Conservation (phyloP, 2,797 vertebrate species). For the Emys orbicularis region DNA sequence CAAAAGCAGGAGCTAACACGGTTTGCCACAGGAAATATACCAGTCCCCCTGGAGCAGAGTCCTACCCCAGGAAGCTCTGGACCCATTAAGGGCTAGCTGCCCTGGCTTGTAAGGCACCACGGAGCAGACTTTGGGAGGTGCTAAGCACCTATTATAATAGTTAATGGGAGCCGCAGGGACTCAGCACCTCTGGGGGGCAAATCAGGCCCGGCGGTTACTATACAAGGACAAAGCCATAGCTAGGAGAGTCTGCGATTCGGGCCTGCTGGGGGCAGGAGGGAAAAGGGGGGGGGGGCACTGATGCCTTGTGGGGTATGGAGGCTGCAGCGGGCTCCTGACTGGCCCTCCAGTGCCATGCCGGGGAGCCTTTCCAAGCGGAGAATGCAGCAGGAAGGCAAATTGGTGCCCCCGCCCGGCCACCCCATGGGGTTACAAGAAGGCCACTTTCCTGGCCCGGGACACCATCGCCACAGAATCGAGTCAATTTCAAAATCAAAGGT, state of each 20-base stretch:
- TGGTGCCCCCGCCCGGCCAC: rapidly evolving
- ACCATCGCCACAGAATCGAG: neutral
- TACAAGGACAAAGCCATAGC: neutral
- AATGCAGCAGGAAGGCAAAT: neutral
- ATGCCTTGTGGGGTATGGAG: neutral
- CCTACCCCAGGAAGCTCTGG: neutral
- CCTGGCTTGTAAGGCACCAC: neutral
- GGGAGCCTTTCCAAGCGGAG: neutral
- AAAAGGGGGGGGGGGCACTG: too few species aligned
- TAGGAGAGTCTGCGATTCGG: neutral
- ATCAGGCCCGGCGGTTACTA: neutral
- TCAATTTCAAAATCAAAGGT: neutral
- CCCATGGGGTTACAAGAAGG: neutral
- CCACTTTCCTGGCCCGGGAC: neutral
- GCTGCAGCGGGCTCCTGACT: neutral
- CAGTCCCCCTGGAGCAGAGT: neutral
- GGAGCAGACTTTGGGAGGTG: neutral
- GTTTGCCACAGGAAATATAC: neutral
- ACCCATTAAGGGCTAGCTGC: neutral
- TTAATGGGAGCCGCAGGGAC: neutral
- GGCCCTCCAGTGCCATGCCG: neutral
- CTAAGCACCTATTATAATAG: neutral
- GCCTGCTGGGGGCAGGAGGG: neutral
- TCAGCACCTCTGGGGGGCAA: neutral
- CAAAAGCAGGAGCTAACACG: neutral